A percentile compares a stretch with the other conserved stretches of the same genome.
These are phyloP conservation scores for Aphelinus certus DNA, from an alignment of 1,140 invertebrate species.

Conservation along the genomic window DNA sequence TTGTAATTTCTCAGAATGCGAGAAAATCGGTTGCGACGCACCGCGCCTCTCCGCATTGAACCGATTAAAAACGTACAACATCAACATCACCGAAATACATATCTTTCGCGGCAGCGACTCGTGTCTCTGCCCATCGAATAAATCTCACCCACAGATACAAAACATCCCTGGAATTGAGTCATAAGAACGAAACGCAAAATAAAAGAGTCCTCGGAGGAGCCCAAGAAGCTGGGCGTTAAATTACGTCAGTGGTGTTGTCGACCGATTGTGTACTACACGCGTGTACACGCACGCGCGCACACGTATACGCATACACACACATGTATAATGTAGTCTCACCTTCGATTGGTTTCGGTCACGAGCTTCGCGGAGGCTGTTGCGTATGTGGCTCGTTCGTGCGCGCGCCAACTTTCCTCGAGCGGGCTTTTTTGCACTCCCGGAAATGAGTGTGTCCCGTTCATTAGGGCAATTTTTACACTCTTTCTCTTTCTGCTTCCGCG, in stretches of 20 bases:
- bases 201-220: neutral
- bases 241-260: neutral
- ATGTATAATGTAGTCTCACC: neutral
- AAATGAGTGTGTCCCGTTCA: neutral
- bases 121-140: too few species aligned
- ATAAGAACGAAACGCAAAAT: conserved; percentile 4
- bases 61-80: too few species aligned
- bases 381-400: neutral
- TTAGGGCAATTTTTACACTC: neutral
- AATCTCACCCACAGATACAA: neutral
- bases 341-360: conserved; percentile 5
- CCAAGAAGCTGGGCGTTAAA: too few species aligned
- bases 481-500: neutral
- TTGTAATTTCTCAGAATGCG: too few species aligned
- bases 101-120: too few species aligned
- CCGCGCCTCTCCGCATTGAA: too few species aligned
- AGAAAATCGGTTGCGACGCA: too few species aligned
- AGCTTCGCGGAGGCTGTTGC: neutral
- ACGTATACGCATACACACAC: neutral
- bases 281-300: neutral
- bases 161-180: neutral
- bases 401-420: neutral
- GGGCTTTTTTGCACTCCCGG: conserved; percentile 10
- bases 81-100: too few species aligned
- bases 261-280: neutral